Evolutionary conservation across 2,797 vertebrate species (phyloP).

Genomic region (Scomberomorus guttatus): DNA sequence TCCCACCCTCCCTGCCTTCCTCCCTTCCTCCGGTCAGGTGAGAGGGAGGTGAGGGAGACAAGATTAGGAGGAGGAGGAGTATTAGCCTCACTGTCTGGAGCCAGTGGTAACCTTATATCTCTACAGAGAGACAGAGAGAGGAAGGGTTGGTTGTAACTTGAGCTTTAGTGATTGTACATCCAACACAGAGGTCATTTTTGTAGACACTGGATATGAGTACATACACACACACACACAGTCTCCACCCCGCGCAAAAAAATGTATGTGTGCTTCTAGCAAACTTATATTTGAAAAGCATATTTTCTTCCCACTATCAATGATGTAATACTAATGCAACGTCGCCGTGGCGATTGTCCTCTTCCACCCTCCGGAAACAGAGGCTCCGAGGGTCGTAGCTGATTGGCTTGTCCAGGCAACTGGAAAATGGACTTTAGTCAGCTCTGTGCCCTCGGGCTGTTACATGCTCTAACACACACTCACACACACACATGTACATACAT

Average conservation of each 20-base stretch:
- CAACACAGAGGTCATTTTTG: constrained; percentile 81
- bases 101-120: constrained; percentile 83
- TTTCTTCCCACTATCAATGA: constrained; percentile 59
- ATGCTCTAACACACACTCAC: constrained; percentile 30
- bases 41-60: constrained; percentile 49
- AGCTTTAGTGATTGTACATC: constrained; percentile 80
- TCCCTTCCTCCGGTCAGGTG: constrained; percentile 64
- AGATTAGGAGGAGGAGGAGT: constrained; percentile 48
- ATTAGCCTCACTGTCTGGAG: constrained; percentile 82
- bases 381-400: constrained; percentile 51
- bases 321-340: constrained; percentile 70
- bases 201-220: constrained; percentile 67
- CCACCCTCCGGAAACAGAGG: constrained; percentile 49
- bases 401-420: constrained; percentile 76
- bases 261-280: constrained; percentile 17
- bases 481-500: constrained; percentile 11
- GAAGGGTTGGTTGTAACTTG: constrained; percentile 72
- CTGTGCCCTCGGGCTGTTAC: constrained; percentile 48
- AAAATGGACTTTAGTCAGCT: constrained; percentile 65
- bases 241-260: constrained; percentile 36
- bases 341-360: constrained; percentile 55
- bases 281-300: constrained; percentile 30
- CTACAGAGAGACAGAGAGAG: constrained; percentile 54
- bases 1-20: constrained; percentile 37
- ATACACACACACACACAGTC: constrained; percentile 43